phyloP scores from a whole-genome alignment of 2,888 invertebrate genomes.

The Brenthis daphne region DNA sequence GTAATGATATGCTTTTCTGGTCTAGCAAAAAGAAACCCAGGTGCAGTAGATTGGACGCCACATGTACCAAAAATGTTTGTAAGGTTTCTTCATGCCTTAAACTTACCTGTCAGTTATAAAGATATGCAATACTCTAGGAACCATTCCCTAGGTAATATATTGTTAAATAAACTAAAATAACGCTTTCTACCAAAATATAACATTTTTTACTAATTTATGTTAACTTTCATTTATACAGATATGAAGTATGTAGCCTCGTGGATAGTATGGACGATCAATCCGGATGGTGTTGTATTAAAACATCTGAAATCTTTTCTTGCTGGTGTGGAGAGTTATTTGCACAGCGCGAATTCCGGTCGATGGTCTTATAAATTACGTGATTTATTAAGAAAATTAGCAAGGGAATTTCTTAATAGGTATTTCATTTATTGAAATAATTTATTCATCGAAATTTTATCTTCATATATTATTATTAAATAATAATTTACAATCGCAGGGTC shows the following conservation, averaged over 20 bases:
- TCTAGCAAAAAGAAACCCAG: conserved; percentile 88
- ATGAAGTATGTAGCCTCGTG: conserved; percentile 79
- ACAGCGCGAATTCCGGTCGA: conserved; percentile 93
- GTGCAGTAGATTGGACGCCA: conserved; percentile 93
- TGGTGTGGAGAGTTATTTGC: conserved; percentile 92
- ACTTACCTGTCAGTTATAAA: conserved; percentile 90
- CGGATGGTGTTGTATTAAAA: conserved; percentile 85
- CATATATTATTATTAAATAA: not conserved
- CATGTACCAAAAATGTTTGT: conserved; percentile 90
- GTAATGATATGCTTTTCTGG: conserved; percentile 88
- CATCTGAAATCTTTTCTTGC: conserved; percentile 91
- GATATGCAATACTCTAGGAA: conserved; percentile 82
- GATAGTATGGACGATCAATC: conserved; percentile 85
- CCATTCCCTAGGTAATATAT: conserved; percentile 72
- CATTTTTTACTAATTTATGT: not conserved
- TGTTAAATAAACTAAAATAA: not conserved
- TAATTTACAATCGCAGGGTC: conserved; percentile 62
- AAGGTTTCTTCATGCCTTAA: conserved; percentile 86
- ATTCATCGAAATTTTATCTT: not conserved
- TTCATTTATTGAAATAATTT: not conserved
- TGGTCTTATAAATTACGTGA: conserved; percentile 88
- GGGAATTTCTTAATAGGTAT: conserved; percentile 84
- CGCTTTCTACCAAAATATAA: not conserved
- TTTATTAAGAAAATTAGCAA: conserved; percentile 85
- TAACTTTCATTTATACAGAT: conserved; percentile 49